Conservation (phyloP, 2,113 vertebrate species). For the Coturnix japonica region DNA sequence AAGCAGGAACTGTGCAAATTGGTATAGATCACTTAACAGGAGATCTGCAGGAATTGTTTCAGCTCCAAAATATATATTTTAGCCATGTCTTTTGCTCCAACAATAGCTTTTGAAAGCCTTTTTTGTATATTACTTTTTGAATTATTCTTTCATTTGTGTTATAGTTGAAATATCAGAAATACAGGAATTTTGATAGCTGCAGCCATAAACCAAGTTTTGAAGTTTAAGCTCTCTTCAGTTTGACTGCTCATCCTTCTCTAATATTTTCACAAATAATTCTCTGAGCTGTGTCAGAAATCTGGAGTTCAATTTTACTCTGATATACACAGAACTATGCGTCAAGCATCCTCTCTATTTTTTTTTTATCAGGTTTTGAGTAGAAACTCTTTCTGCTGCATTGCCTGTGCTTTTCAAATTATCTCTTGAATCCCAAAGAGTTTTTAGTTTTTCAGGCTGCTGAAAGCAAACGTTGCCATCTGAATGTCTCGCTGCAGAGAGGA, state of each 20-base stretch:
- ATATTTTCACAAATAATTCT: neutral
- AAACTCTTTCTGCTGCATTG: slow-evolving; percentile 6
- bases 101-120: neutral
- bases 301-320: neutral
- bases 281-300: neutral
- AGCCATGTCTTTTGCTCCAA: neutral
- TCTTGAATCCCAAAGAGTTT: slow-evolving; percentile 21
- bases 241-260: neutral
- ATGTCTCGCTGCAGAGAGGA: neutral
- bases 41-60: neutral
- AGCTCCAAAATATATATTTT: neutral
- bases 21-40: neutral
- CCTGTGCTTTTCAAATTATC: slow-evolving; percentile 47
- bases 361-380: slow-evolving; percentile 1
- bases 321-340: neutral
- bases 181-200: neutral
- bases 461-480: slow-evolving; percentile 24
- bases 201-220: neutral
- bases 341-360: neutral
- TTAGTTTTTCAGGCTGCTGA: neutral
- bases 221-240: neutral
- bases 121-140: neutral
- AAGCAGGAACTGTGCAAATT: neutral
- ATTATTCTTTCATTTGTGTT: neutral
- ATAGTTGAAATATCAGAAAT: neutral